Conservation (phyloP, 2,888 invertebrate species). For the Leptinotarsa rubiginosa region DNA sequence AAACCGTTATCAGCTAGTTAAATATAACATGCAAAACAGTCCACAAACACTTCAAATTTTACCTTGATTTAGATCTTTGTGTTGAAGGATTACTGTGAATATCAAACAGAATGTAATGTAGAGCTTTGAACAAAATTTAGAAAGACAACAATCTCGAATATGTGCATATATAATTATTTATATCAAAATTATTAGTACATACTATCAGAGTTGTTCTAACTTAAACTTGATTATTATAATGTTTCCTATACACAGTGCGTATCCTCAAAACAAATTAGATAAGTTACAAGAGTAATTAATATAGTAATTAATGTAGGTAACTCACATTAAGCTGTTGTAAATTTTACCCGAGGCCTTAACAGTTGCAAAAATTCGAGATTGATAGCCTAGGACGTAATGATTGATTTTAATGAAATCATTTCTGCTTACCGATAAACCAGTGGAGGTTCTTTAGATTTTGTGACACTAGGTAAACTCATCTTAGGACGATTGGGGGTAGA, state of each 20-base stretch:
- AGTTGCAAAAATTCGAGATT: slow-evolving; percentile 1
- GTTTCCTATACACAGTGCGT: no score
- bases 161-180: background rate
- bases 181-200: background rate
- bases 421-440: slow-evolving; percentile 59
- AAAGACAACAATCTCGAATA: slow-evolving; percentile 34
- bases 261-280: no score
- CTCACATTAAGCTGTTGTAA: background rate
- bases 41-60: slow-evolving; percentile 35
- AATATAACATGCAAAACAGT: slow-evolving; percentile 31
- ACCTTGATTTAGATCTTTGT: slow-evolving; percentile 51
- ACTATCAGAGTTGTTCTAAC: background rate
- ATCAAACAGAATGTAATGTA: slow-evolving; percentile 34
- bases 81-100: slow-evolving; percentile 32
- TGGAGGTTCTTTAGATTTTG: slow-evolving; percentile 59
- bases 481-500: slow-evolving; percentile 59
- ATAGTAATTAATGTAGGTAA: background rate
- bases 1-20: slow-evolving; percentile 1
- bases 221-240: no score
- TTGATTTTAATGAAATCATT: background rate
- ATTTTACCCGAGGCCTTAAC: background rate
- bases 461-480: slow-evolving; percentile 62
- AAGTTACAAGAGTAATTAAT: no score
- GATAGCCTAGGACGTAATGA: background rate
- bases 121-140: slow-evolving; percentile 29